These are phyloP conservation scores for Epinotia demarniana DNA, from an alignment of 2,888 invertebrate species.

Conservation along the genomic window DNA sequence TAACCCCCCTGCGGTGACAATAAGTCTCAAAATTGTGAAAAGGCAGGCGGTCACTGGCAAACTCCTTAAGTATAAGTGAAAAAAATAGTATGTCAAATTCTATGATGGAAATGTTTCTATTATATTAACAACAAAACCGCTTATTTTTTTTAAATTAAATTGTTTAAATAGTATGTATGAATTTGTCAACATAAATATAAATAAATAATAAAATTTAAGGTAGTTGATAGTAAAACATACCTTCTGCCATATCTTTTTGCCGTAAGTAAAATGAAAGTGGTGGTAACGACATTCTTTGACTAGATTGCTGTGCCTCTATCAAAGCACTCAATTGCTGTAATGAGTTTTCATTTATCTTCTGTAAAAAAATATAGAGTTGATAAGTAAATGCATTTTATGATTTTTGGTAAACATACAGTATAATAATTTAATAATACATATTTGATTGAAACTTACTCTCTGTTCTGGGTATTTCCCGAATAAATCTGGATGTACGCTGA, in stretches of 20 bases:
- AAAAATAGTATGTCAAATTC: too few species aligned
- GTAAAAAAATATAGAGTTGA: constrained; percentile 58
- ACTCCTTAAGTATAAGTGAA: too few species aligned
- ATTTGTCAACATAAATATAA: too few species aligned
- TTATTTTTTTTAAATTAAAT: too few species aligned
- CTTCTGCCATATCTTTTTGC: constrained; percentile 85
- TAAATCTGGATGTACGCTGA: constrained; percentile 97
- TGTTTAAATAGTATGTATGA: too few species aligned
- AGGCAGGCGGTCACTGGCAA: too few species aligned
- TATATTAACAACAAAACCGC: too few species aligned
- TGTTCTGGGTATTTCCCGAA: constrained; percentile 96
- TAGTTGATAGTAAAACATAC: constrained; percentile 54
- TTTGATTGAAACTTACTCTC: constrained; percentile 82
- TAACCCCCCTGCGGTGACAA: too few species aligned
- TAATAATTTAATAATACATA: too few species aligned
- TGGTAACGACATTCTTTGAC: constrained; percentile 84
- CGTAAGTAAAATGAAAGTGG: constrained; percentile 92
- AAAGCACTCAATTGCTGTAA: constrained; percentile 94
- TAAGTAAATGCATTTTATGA: not conserved
- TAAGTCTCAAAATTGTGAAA: too few species aligned
- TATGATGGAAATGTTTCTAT: too few species aligned
- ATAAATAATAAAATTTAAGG: too few species aligned
- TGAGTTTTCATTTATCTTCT: constrained; percentile 96
- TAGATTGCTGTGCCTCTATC: constrained; percentile 90
- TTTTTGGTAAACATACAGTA: not conserved